Base-by-base conservation (phyloP, 2,797 vertebrate genomes). In the Spinibarbus caldwelli region DNA sequence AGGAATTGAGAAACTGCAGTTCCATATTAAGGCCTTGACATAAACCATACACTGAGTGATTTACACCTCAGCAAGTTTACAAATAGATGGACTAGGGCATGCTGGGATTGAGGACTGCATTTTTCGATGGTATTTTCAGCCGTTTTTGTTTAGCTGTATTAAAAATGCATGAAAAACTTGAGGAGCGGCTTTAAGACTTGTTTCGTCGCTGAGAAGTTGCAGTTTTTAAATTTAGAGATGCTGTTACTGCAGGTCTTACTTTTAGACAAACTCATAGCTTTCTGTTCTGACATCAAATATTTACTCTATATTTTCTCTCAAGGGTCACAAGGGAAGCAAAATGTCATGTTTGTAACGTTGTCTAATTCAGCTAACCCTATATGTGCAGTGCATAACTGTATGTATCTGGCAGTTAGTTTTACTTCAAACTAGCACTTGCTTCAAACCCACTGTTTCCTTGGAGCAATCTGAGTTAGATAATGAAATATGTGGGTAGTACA, bases 151-250 rank as follows among this genome's bases (percentile, higher is more conserved):
- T 80, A 70, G 29, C 43, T 49, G 31, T 64, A 80, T 80, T 79
- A 80, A 85, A 80, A 85, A 80, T 85, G 84, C 31, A 85, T 85
- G 67, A 80, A 29, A 78, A 78, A 84, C 64, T 38, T 67, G 49
- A 52, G 59, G 67, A 59, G n/a, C 23, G 3, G 29, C 38, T 62
- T 79, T 38, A 47, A 59, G 49, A 36, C 43, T 45, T 31, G 49
- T 23, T 68, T 80, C 6, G 12, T 64, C 77, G n/a, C 54, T 64
- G 84, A 73, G 41, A 70, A 78, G 73, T 84, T 78, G 64, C 83
- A 43, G 64, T 80, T 80, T 85, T 62, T 85, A 80, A 64, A 79
- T 85, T 85, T 85, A 79, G 84, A 85, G 77, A 85, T 80, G 84
- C 84, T 85, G 77, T 72, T 73, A 49, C 77, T 38, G 84, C 84